These are phyloP conservation scores for Apolygus lucorum DNA, from an alignment of 1,140 invertebrate genomes.

Conservation along the genomic window DNA sequence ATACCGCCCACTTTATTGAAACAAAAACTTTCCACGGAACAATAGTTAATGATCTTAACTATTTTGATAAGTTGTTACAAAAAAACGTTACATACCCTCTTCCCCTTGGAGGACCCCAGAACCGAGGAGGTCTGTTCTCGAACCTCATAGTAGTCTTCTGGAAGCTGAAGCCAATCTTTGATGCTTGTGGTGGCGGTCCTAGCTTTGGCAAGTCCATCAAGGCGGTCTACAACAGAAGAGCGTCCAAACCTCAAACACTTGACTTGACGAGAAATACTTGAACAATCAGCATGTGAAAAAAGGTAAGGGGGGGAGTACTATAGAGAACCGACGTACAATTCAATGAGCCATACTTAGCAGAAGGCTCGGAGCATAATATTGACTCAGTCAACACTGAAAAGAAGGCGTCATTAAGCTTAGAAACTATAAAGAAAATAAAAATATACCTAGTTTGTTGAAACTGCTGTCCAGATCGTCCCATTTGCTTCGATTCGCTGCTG, in stretches of 20 bases:
- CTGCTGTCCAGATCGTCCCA: conserved; percentile 56
- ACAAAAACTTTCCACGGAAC: no score
- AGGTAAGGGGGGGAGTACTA: neutral
- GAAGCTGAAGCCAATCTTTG: conserved; percentile 84
- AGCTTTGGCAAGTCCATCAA: conserved; percentile 66
- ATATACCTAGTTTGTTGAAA: conserved; percentile 51
- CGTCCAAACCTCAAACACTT: neutral
- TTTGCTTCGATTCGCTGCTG: conserved; percentile 44
- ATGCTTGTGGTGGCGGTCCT: conserved; percentile 54
- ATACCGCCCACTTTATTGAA: no score
- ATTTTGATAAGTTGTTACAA: no score
- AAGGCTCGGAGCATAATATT: no score
- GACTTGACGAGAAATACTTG: neutral
- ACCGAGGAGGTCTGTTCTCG: conserved; percentile 45
- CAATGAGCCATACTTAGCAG: no score
- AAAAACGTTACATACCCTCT: conserved; percentile 78
- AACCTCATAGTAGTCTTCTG: conserved; percentile 57
- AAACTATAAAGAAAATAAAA: conserved; percentile 17
- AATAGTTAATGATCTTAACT: no score
- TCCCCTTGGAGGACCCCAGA: conserved; percentile 65
- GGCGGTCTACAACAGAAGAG: conserved; percentile 58
- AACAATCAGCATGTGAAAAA: no score
- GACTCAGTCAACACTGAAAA: no score
- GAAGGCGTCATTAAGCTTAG: neutral
- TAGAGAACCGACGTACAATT: no score